These are phyloP conservation scores for Epinephelus moara DNA, from an alignment of 2,113 vertebrate species.

Conservation along the genomic window DNA sequence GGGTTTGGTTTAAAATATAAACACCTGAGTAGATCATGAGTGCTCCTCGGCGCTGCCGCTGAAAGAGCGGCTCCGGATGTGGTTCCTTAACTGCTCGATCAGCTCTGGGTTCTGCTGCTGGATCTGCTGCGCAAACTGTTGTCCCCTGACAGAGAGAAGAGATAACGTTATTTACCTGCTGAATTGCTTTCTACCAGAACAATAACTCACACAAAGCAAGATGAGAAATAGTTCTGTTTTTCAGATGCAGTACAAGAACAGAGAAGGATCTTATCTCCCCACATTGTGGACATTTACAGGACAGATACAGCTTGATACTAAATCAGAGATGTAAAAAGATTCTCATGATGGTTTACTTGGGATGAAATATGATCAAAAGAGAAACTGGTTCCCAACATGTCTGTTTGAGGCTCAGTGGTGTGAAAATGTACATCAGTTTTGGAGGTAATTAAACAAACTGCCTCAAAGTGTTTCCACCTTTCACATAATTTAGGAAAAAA, in stretches of 20 bases:
- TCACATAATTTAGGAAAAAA: too few relatives aligned
- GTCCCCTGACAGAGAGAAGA: slow-evolving; percentile 88
- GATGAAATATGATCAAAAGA: neutral
- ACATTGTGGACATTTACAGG: neutral
- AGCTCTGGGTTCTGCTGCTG: slow-evolving; percentile 99
- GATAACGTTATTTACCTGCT: neutral
- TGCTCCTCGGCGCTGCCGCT: slow-evolving; percentile 95
- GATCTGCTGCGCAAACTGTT: slow-evolving; percentile 99
- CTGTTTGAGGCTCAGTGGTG: neutral
- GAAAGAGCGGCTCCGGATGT: slow-evolving; percentile 96
- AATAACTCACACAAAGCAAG: neutral
- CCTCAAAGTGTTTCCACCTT: neutral
- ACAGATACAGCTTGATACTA: neutral
- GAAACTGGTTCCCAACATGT: neutral
- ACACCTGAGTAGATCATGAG: slow-evolving; percentile 87
- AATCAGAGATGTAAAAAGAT: neutral
- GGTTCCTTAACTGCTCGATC: slow-evolving; percentile 97
- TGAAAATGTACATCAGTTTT: neutral
- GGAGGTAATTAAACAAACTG: neutral
- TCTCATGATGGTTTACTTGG: too few relatives aligned
- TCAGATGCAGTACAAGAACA: neutral
- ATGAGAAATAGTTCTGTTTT: neutral
- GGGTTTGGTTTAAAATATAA: neutral
- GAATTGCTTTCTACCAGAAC: neutral
- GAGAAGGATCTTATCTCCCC: neutral